Percentiles rank a stretch among this genome's conserved stretches.
These are phyloP conservation scores for Craseonycteris thonglongyai DNA, from an alignment of 2,113 vertebrate genomes.

Conservation along the genomic window DNA sequence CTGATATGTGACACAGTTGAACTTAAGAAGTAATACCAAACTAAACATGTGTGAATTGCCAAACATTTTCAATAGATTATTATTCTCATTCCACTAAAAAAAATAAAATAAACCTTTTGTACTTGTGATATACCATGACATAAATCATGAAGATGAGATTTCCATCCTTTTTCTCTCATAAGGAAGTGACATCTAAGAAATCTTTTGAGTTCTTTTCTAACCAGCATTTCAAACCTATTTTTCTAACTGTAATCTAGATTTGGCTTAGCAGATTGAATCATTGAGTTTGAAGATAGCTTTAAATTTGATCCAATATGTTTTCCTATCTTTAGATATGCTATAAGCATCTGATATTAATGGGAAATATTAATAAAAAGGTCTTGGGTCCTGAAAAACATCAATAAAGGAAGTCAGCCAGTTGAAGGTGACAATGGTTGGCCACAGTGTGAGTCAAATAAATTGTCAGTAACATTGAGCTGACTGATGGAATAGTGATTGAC, in stretches of 20 bases:
- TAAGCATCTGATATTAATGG: conserved; percentile 49
- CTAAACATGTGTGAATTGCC: neutral
- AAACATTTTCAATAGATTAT: neutral
- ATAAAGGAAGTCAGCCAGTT: neutral
- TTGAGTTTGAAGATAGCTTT: conserved; percentile 48
- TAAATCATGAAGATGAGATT: neutral
- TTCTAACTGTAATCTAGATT: conserved; percentile 36
- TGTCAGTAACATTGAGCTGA: neutral
- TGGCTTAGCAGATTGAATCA: conserved; percentile 33
- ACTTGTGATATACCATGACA: neutral
- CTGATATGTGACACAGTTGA: neutral
- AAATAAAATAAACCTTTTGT: neutral
- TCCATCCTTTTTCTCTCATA: neutral
- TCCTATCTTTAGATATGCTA: conserved; percentile 31
- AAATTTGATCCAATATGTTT: conserved; percentile 46
- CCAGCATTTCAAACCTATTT: conserved; percentile 42
- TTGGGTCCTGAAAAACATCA: conserved; percentile 13
- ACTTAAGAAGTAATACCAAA: neutral
- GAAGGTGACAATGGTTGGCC: neutral
- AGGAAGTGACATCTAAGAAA: conserved; percentile 38
- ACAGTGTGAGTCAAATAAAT: neutral
- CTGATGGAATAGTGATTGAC: neutral
- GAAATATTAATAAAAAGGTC: conserved; percentile 35
- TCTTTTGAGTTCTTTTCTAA: conserved; percentile 47
- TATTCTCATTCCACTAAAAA: conserved; percentile 6